These are phyloP conservation scores for Phoenoteleia sp. DNA, from an alignment of 2,888 invertebrate species.

Conservation along the genomic window DNA sequence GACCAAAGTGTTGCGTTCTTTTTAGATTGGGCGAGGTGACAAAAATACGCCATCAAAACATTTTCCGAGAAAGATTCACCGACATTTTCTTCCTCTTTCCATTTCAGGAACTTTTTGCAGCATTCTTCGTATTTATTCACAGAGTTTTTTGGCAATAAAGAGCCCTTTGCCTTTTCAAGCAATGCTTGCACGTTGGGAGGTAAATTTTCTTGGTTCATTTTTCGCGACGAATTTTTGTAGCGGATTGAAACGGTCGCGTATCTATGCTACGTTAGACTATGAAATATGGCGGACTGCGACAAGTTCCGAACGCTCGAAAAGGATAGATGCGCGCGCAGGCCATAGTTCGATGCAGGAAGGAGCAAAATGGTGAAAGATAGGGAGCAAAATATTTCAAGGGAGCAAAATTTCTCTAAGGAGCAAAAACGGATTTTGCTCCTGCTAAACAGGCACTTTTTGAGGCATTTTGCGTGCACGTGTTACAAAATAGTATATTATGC, in stretches of 20 bases:
- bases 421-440: slow-evolving; percentile 29
- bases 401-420: slow-evolving; percentile 9
- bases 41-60: slow-evolving; percentile 43
- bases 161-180: neutral
- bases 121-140: slow-evolving; percentile 20
- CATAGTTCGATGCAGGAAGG: too few relatives aligned
- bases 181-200: slow-evolving; percentile 7
- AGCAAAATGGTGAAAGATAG: neutral
- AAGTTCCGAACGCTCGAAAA: neutral
- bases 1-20: slow-evolving; percentile 40
- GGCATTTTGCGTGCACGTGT: slow-evolving; percentile 27
- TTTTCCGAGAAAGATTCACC: slow-evolving; percentile 26
- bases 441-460: slow-evolving; percentile 26
- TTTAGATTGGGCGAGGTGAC: slow-evolving; percentile 19
- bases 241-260: neutral
- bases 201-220: slow-evolving; percentile 13
- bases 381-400: neutral
- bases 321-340: neutral
- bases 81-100: slow-evolving; percentile 33
- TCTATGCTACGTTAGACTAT: neutral
- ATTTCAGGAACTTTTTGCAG: slow-evolving; percentile 19
- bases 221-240: neutral
- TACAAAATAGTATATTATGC: too few relatives aligned
- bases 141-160: slow-evolving; percentile 6
- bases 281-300: neutral